phyloP scores from a whole-genome alignment of 2,888 invertebrate genomes.

The Achlya flavicornis region DNA sequence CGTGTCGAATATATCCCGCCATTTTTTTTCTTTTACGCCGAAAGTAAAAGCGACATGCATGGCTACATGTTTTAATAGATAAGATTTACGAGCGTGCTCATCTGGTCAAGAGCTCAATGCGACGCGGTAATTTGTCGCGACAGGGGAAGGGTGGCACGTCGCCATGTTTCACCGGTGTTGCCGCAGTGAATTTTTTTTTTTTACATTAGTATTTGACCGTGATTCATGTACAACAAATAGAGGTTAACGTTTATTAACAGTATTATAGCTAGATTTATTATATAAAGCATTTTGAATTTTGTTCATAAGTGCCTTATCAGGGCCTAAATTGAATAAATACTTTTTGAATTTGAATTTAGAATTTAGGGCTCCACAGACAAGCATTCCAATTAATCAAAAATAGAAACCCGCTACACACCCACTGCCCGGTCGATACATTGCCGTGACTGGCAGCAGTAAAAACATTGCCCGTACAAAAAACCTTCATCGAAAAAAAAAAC shows the following conservation, averaged over 20 bases:
- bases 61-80: constrained; percentile 65
- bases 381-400: constrained; percentile 53
- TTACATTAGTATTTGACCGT: constrained; percentile 24
- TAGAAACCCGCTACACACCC: constrained; percentile 28
- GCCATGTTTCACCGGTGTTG: constrained; percentile 32
- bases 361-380: constrained; percentile 14
- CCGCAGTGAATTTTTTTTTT: constrained; percentile 17
- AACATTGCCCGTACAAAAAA: constrained; percentile 68
- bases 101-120: constrained; percentile 67
- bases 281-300: neutral
- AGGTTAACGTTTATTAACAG: neutral
- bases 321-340: too few relatives aligned
- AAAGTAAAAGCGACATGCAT: constrained; percentile 19
- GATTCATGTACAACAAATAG: neutral
- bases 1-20: neutral
- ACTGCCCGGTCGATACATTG: constrained; percentile 71
- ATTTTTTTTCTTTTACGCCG: neutral
- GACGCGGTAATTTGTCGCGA: constrained; percentile 63
- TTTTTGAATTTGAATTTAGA: too few relatives aligned
- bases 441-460: constrained; percentile 79
- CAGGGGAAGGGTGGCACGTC: constrained; percentile 32
- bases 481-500: constrained; percentile 62
- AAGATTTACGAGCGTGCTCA: constrained; percentile 72
- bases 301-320: too few relatives aligned
- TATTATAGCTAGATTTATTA: too few relatives aligned